Conservation (phyloP, 2,888 invertebrate genomes). For the Merodon equestris region DNA sequence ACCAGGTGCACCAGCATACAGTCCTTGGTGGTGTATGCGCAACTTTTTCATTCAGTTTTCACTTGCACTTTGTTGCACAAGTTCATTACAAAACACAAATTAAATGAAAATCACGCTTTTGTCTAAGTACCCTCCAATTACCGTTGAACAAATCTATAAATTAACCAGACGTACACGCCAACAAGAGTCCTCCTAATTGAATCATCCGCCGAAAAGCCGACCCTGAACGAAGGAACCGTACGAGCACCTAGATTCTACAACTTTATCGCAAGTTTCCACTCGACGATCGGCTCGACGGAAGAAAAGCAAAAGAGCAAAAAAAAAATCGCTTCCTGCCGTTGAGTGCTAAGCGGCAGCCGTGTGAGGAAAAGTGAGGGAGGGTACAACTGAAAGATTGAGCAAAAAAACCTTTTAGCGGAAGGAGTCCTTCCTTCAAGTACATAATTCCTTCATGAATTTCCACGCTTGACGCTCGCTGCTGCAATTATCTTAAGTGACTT, state of each 20-base stretch:
- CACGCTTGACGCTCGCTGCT: constrained; percentile 47
- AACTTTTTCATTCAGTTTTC: no score
- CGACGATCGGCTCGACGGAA: not conserved
- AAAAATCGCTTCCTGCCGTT: constrained; percentile 10
- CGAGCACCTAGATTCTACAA: constrained; percentile 6
- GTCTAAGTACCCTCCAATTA: not conserved
- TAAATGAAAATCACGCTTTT: no score
- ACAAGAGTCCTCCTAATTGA: constrained; percentile 26
- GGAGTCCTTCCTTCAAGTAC: constrained; percentile 70
- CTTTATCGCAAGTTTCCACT: not conserved
- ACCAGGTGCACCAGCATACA: no score
- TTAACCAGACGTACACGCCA: constrained; percentile 4
- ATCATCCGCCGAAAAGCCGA: constrained; percentile 9
- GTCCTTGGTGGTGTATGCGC: no score
- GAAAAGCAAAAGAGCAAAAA: not conserved
- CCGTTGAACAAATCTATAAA: not conserved
- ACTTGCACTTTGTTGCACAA: no score
- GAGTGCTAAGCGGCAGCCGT: not conserved
- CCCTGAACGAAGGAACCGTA: no score
- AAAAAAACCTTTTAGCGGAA: constrained; percentile 41
- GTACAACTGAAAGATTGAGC: not conserved
- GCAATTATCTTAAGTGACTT: constrained; percentile 66
- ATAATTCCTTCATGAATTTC: constrained; percentile 69
- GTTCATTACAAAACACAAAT: no score
- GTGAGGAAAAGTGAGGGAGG: no score